Evolutionary conservation across 2,888 invertebrate genomes (phyloP), one percentile per base, ranked within the genome.

Genomic region (Oxyscelio sp.): DNA sequence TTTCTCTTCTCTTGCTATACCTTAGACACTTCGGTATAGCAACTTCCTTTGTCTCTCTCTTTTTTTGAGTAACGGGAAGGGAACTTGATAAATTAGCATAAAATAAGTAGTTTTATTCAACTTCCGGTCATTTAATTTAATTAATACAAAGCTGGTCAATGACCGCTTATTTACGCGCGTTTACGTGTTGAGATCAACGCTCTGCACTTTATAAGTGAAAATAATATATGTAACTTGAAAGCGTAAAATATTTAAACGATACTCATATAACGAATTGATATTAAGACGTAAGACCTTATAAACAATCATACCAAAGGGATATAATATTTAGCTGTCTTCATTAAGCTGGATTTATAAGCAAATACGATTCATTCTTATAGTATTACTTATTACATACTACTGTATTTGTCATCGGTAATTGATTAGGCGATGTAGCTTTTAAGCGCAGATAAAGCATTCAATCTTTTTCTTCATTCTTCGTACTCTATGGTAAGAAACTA

Each of bases 391-490:
- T 66, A 43, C 19, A 66, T 59, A 71, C 65, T 73, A 73, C 15
- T 65, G 58, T 58, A 80, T 40, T 71, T 79, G 48, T 65, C 58
- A 71, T 66, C 65, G 52, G 19, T 66, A 73, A 58, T 66, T 65
- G 50, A 61, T 80, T 74, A 81, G 45, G 58, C 34, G 50, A 50
- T 17, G 59, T 80, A 80, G 65, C 13, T 66, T 59, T 66, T 66
- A 73, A 73, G 56, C 80, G 80, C 71, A 70, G 73, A 81, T 79
- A 73, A 50, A 68, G 40, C 63, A 73, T 79, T 34, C 17, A 70
- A 63, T 79, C 63, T 70, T 63, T 79, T 59, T 68, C 59, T 75
- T 79, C 58, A 75, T 71, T 77, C 84, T 54, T 70, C 63, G 65
- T 66, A 59, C 45, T 63, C 22, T 58, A 63, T 13, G 11, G 48